Evolutionary conservation across 2,797 vertebrate genomes (phyloP), one percentile per base, ranked within the genome.

Genomic region (Clarias pachynema): DNA sequence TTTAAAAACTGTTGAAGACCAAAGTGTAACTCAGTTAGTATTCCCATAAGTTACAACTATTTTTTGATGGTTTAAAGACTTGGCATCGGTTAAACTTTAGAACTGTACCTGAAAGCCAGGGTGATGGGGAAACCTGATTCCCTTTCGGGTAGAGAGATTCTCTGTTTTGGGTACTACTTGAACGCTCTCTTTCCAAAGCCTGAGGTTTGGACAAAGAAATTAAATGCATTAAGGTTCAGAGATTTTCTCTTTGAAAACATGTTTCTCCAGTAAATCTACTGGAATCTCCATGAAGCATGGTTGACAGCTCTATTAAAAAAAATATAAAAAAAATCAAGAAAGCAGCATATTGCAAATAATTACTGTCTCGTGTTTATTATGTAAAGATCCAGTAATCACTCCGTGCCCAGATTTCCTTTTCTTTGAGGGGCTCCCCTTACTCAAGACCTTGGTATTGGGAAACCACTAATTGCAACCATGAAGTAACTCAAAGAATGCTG

Each of bases 401-500:
- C 79, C 92, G 87, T 89, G 91, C 89, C 91, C 91, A 84, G 70
- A 81, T 91, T 88, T 90, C 88, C 91, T 90, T 92, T 82, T 88
- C 82, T 92, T 89, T 85, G 89, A 73, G 65, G 90, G 93, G 91
- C 90, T 94, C 94, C 90, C 92, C 92, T 94, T 92, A 89, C 87
- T 91, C 90, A 90, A 72, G 77, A 74, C 91, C 89, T 88, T 92
- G 89, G 92, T 93, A 91, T 92, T 90, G 92, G 92, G 90, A 91
- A 94, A 94, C 94, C 94, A 93, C 94, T 94, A 95, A 94, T 94
- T 94, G 91, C 90, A 85, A 88, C 90, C 88, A 92, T 92, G 91
- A 91, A 91, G 91, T 85, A 92, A 90, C 88, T 92, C 89, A 91
- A 93, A 93, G 93, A 92, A 91, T 90, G 83, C 82, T 88, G 89